Evolutionary conservation across 2,888 invertebrate genomes (phyloP).

Genomic region (Drosophila fulvimacula): DNA sequence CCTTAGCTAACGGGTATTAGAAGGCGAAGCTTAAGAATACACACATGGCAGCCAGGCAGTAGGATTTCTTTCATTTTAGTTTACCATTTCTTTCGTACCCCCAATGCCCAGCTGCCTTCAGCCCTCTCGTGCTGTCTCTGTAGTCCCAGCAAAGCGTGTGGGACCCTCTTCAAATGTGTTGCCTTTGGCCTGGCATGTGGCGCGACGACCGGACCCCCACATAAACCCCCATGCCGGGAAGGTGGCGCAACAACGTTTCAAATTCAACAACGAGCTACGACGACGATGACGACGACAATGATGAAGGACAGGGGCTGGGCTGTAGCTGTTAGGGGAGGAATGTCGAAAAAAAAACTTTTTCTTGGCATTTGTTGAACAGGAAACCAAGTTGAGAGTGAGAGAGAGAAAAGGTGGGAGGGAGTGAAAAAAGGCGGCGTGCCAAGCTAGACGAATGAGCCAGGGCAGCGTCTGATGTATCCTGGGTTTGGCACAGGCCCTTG

Average conservation of each 20-base stretch:
- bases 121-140: background rate
- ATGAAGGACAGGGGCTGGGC: conserved; percentile 42
- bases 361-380: conserved; percentile 81
- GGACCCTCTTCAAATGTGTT: conserved; percentile 79
- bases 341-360: conserved; percentile 70
- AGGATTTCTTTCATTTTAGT: conserved; percentile 80
- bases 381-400: conserved; percentile 53
- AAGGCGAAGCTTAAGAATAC: conserved; percentile 26
- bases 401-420: too few species aligned
- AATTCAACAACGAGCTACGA: conserved; percentile 61
- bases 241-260: conserved; percentile 62
- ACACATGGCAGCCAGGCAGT: conserved; percentile 27
- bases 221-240: conserved; percentile 36
- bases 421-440: conserved; percentile 61
- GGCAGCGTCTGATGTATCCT: conserved; percentile 59
- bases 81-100: conserved; percentile 72
- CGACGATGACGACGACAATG: conserved; percentile 51
- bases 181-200: conserved; percentile 71
- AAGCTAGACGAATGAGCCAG: conserved; percentile 69
- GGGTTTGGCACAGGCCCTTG: conserved; percentile 52
- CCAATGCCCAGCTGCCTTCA: conserved; percentile 3
- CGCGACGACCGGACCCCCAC: conserved; percentile 62
- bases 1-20: conserved; percentile 16
- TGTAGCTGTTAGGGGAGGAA: conserved; percentile 24
- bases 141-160: conserved; percentile 41